phyloP scores from a whole-genome alignment of 2,113 vertebrate genomes.

The Cariama cristata region DNA sequence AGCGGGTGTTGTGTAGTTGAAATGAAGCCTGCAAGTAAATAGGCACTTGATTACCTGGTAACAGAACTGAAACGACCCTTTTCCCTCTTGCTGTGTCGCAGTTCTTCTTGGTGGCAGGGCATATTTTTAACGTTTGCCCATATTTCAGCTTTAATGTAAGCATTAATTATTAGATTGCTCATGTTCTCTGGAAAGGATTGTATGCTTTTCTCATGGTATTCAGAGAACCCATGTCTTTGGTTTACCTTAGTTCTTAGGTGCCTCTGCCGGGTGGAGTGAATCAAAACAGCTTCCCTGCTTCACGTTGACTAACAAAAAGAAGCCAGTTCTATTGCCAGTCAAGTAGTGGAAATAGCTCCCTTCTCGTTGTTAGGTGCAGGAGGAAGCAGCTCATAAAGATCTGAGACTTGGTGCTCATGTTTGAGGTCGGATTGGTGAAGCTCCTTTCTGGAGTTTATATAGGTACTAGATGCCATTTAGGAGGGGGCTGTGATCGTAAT shows the following conservation, averaged over 20 bases:
- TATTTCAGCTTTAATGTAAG: not conserved
- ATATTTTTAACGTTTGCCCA: not conserved
- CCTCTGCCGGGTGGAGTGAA: not conserved
- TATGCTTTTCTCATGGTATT: not conserved
- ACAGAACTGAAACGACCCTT: not conserved
- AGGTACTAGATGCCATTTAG: not conserved
- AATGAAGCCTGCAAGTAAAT: not conserved
- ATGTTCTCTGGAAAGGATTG: not conserved
- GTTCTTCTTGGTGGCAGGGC: not conserved
- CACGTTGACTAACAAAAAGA: not conserved
- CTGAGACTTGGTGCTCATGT: not conserved
- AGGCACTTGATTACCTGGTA: not conserved
- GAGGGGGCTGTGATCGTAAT: fast-evolving
- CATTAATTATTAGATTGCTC: not conserved
- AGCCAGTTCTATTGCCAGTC: not conserved
- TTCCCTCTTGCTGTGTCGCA: not conserved
- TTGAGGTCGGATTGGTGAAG: not conserved
- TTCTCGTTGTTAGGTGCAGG: not conserved
- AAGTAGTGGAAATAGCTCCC: not conserved
- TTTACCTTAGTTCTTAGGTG: not conserved
- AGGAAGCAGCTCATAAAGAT: not conserved
- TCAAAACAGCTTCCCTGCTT: not conserved
- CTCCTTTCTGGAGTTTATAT: not conserved
- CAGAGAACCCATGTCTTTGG: fast-evolving
- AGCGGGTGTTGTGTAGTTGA: not conserved